Conservation (phyloP, 2,797 vertebrate species). For the Dipus sagitta region DNA sequence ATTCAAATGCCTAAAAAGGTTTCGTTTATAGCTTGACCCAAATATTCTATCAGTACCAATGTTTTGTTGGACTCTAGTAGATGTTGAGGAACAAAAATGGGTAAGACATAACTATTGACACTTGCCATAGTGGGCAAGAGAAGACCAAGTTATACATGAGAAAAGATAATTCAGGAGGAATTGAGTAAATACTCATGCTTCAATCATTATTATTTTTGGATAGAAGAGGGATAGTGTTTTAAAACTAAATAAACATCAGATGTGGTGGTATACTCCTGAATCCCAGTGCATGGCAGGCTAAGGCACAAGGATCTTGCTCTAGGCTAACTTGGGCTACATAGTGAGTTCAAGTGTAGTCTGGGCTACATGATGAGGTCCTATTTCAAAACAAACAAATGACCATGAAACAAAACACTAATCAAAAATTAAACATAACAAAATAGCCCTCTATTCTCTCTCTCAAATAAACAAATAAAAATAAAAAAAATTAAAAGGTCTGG, state of each 20-base stretch:
- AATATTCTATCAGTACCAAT: background rate
- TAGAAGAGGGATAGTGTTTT: background rate
- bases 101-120: background rate
- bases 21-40: background rate
- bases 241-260: slow-evolving; percentile 3
- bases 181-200: background rate
- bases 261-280: background rate
- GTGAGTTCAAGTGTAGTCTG: background rate
- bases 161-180: background rate
- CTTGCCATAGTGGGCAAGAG: background rate
- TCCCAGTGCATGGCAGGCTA: background rate
- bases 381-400: too few species aligned
- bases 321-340: background rate
- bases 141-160: background rate
- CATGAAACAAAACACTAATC: background rate
- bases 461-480: too few species aligned
- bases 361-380: too few species aligned
- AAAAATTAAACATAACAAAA: background rate
- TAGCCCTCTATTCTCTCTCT: too few species aligned
- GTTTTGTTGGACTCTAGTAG: background rate
- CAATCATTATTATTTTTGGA: background rate
- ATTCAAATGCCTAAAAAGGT: background rate
- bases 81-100: background rate
- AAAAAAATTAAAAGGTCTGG: too few species aligned
- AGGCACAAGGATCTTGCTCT: background rate